A percentile compares a stretch with the other conserved stretches of the same genome.
Evolutionary conservation across 2,888 invertebrate genomes (phyloP).

Genomic region (Geophilus truncorum): DNA sequence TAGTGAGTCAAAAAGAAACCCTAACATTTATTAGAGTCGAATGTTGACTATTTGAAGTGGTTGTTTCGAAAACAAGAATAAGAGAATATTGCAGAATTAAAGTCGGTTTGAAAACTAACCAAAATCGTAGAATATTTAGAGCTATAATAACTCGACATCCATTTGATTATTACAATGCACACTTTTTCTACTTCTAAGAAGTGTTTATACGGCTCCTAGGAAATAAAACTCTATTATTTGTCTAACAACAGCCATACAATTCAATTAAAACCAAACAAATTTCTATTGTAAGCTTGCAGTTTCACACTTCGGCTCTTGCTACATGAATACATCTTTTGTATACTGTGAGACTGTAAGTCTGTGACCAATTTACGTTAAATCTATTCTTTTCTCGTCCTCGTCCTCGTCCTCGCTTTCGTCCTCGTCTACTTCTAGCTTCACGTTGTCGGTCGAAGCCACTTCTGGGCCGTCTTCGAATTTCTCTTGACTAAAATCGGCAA

Average conservation of each 20-base stretch:
- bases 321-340: neutral
- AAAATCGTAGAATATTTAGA: neutral
- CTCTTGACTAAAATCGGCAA: neutral
- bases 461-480: conserved; percentile 1
- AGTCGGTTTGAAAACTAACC: neutral
- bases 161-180: neutral
- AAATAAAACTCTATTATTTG: neutral
- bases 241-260: neutral
- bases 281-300: neutral
- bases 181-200: neutral
- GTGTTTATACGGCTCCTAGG: too few relatives aligned
- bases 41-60: neutral
- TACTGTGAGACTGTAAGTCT: neutral
- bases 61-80: neutral
- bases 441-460: neutral
- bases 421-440: neutral
- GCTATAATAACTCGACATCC: neutral
- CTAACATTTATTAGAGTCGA: neutral
- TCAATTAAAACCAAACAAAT: neutral
- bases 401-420: neutral
- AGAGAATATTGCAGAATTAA: neutral
- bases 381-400: neutral
- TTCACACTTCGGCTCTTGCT: neutral
- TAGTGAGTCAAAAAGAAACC: neutral
- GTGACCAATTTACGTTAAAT: neutral